Conservation (phyloP, 2,113 vertebrate species). For the Aptenodytes patagonicus region DNA sequence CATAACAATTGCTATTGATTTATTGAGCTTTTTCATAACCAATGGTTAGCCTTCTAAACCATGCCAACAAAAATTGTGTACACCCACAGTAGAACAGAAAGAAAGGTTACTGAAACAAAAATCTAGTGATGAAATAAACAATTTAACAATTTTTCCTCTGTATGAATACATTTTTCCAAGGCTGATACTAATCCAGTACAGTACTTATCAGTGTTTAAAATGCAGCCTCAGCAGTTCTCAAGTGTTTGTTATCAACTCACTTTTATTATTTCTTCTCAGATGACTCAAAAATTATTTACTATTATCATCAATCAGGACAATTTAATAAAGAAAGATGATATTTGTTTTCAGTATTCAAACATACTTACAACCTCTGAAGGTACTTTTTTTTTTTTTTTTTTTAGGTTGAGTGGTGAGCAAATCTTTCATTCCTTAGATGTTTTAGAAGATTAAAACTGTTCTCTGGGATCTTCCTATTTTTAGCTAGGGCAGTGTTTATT, state of each 20-base stretch:
- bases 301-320: neutral
- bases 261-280: neutral
- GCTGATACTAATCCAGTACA: neutral
- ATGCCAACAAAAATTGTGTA: slow-evolving; percentile 41
- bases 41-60: slow-evolving; percentile 72
- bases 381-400: neutral
- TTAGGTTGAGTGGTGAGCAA: neutral
- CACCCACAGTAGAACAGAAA: slow-evolving; percentile 18
- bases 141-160: neutral
- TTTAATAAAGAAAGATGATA: neutral
- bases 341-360: neutral
- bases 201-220: neutral
- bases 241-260: neutral
- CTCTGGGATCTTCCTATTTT: neutral
- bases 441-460: neutral
- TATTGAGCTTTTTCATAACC: slow-evolving; percentile 83
- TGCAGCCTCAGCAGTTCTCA: neutral
- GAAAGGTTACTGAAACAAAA: neutral
- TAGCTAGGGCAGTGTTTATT: neutral
- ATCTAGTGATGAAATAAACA: neutral
- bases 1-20: slow-evolving; percentile 85
- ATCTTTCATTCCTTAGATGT: neutral
- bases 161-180: neutral
- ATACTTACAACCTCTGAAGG: neutral
- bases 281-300: neutral